Conservation (phyloP, 2,888 invertebrate species). For the Leptopilina drosophilae region DNA sequence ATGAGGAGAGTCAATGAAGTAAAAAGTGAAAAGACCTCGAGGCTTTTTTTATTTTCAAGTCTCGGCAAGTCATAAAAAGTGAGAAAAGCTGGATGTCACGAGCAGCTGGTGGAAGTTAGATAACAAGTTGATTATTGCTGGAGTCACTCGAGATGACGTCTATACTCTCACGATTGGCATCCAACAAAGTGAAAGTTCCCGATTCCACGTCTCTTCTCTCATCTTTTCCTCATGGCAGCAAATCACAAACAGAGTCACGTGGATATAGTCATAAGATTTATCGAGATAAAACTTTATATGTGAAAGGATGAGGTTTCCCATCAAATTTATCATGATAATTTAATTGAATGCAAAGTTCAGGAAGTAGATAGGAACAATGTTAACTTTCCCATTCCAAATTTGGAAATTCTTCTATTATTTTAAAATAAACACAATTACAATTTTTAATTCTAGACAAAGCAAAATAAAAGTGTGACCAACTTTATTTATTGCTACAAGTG, state of each 20-base stretch:
- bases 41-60: constrained; percentile 43
- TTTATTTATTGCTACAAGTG: too few relatives aligned
- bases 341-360: too few relatives aligned
- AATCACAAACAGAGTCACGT: constrained; percentile 25
- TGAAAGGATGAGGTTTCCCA: constrained; percentile 3
- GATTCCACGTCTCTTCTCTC: constrained; percentile 54
- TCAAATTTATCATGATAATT: background rate
- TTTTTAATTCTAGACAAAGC: too few relatives aligned
- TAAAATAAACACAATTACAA: too few relatives aligned
- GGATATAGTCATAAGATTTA: constrained; percentile 3
- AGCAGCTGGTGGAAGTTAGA: constrained; percentile 65
- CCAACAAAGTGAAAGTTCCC: constrained; percentile 69
- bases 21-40: constrained; percentile 48
- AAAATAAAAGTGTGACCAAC: too few relatives aligned
- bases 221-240: constrained; percentile 48
- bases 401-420: too few relatives aligned
- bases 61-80: constrained; percentile 11
- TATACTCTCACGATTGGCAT: constrained; percentile 65
- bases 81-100: constrained; percentile 54
- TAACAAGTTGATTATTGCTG: constrained; percentile 63
- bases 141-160: constrained; percentile 62
- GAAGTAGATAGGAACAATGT: too few relatives aligned
- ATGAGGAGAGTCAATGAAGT: constrained; percentile 17
- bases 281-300: constrained; percentile 5
- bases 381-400: too few relatives aligned